Evolutionary conservation across 2,113 vertebrate species (phyloP).

Genomic region (Mormyrus iriodes): DNA sequence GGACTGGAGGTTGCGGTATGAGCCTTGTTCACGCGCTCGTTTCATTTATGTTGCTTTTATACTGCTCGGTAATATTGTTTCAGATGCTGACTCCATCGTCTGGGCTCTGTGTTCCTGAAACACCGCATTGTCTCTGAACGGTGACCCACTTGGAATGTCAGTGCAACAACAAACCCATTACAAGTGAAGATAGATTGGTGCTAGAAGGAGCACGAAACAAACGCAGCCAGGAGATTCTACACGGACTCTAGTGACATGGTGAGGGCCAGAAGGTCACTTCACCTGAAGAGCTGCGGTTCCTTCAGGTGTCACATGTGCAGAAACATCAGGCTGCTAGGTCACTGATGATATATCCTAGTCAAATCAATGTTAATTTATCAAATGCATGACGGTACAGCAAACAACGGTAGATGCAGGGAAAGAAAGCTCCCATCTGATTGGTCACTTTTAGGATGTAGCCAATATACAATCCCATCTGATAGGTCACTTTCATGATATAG

Average conservation of each 20-base stretch:
- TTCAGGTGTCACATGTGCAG: background rate
- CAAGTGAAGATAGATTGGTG: background rate
- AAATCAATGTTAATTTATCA: too few species aligned
- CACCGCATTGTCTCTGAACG: background rate
- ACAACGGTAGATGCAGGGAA: too few species aligned
- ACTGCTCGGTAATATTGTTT: background rate
- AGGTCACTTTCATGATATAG: background rate
- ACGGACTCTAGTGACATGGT: background rate
- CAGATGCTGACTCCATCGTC: background rate
- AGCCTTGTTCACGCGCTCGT: background rate
- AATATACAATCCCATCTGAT: background rate
- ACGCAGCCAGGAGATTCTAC: background rate
- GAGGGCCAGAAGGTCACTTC: background rate
- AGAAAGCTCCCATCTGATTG: background rate
- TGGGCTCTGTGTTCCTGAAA: background rate
- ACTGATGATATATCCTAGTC: too few species aligned
- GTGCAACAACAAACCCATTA: background rate
- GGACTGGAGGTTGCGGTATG: background rate
- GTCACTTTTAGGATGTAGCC: background rate
- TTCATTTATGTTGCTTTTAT: background rate
- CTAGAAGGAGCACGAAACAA: background rate
- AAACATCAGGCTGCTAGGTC: background rate
- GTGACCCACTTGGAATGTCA: background rate
- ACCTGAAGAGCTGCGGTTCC: background rate
- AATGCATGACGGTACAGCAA: too few species aligned